Conservation (phyloP, 1,140 invertebrate species). For the Ctenoplectra terminalis region DNA sequence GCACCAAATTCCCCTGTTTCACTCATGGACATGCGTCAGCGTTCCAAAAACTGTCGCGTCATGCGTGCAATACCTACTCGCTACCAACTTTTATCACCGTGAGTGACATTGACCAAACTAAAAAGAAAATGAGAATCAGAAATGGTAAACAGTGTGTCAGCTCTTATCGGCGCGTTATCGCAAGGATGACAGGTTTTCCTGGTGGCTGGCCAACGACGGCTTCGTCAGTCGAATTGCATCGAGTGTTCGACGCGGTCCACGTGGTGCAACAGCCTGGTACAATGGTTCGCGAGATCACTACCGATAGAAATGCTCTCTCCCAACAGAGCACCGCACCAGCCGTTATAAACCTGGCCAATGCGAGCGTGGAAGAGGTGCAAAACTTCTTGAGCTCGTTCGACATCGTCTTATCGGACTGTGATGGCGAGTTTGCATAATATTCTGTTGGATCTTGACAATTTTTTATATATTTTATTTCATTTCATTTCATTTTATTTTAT, state of each 20-base stretch:
- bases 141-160: neutral
- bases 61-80: neutral
- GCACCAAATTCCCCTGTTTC: too few species aligned
- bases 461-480: too few species aligned
- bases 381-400: constrained; percentile 81
- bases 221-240: constrained; percentile 20
- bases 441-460: too few species aligned
- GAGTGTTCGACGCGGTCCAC: neutral
- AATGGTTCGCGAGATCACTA: neutral
- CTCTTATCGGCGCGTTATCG: constrained; percentile 6
- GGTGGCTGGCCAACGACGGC: neutral
- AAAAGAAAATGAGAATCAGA: neutral
- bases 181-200: neutral
- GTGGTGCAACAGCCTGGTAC: neutral
- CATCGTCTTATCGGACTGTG: constrained; percentile 79
- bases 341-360: constrained; percentile 51
- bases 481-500: too few species aligned
- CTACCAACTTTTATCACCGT: too few species aligned
- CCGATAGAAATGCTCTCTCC: neutral
- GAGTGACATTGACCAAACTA: neutral
- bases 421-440: constrained; percentile 75
- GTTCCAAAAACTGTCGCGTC: neutral
- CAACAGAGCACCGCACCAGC: constrained; percentile 46
- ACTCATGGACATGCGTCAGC: neutral
- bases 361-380: constrained; percentile 60